These are phyloP conservation scores for Conistra vaccinii DNA, from an alignment of 2,888 invertebrate genomes.

Conservation along the genomic window DNA sequence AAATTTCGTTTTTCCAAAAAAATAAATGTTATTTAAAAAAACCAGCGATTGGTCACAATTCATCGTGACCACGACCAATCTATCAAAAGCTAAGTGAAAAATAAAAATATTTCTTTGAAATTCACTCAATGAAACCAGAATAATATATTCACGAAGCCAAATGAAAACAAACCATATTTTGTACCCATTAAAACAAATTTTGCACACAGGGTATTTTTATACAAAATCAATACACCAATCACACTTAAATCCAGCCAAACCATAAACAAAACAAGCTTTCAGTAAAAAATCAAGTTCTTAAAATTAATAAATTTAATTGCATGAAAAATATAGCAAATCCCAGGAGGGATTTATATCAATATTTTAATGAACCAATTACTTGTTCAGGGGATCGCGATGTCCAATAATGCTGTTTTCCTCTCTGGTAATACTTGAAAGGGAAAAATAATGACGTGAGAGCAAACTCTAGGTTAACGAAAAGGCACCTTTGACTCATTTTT, in stretches of 20 bases:
- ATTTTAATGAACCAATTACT: slow-evolving; percentile 62
- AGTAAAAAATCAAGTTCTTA: slow-evolving; percentile 16
- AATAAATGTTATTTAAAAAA: background rate
- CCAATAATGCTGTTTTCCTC: slow-evolving; percentile 25
- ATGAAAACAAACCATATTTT: background rate
- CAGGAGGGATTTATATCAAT: slow-evolving; percentile 43
- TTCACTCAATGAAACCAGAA: too few species aligned
- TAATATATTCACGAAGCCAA: too few species aligned
- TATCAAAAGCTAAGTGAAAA: background rate
- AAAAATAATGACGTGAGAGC: slow-evolving; percentile 38
- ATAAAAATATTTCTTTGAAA: too few species aligned
- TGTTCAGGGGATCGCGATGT: slow-evolving; percentile 8
- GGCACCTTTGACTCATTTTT: background rate
- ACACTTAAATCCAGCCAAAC: background rate
- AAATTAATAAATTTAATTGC: slow-evolving; percentile 36
- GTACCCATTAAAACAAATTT: background rate
- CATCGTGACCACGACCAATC: too few species aligned
- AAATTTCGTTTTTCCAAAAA: background rate
- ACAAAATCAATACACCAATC: background rate
- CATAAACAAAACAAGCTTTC: background rate
- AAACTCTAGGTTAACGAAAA: background rate
- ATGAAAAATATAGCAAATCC: slow-evolving; percentile 43
- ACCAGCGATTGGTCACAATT: background rate
- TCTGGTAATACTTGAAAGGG: slow-evolving; percentile 22
- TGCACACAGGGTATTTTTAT: too few species aligned